Evolutionary conservation across 2,888 invertebrate species (phyloP).

Genomic region (Scaptomyza parva): DNA sequence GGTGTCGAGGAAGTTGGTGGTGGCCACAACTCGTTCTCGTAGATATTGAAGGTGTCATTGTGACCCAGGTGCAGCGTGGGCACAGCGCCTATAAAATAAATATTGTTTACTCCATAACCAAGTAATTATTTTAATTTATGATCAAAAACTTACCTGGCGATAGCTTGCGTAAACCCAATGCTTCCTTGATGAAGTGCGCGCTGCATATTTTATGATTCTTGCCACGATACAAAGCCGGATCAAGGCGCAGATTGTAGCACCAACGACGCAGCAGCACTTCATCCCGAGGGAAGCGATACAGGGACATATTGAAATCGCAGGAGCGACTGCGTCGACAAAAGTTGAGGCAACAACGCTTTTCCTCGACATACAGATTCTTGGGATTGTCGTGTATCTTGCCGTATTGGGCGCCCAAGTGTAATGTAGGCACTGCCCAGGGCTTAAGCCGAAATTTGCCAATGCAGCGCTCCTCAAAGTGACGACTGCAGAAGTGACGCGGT

Average conservation of each 20-base stretch:
- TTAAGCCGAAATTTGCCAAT: slow-evolving; percentile 82
- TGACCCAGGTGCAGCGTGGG: slow-evolving; percentile 81
- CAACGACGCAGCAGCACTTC: slow-evolving; percentile 78
- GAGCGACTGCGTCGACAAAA: slow-evolving; percentile 81
- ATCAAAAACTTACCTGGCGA: slow-evolving; percentile 66
- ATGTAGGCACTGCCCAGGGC: slow-evolving; percentile 82
- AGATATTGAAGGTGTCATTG: slow-evolving; percentile 81
- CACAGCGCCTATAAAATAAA: slow-evolving; percentile 70
- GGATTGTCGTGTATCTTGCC: slow-evolving; percentile 82
- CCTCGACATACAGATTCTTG: slow-evolving; percentile 78
- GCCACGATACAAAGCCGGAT: slow-evolving; percentile 79
- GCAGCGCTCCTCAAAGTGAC: slow-evolving; percentile 81
- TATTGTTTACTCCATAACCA: too few relatives aligned
- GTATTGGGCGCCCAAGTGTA: slow-evolving; percentile 80
- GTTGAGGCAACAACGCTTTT: slow-evolving; percentile 81
- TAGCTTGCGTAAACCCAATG: slow-evolving; percentile 77
- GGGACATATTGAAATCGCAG: slow-evolving; percentile 80
- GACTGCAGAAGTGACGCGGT: slow-evolving; percentile 80
- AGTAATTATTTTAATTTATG: not conserved
- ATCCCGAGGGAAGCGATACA: slow-evolving; percentile 81
- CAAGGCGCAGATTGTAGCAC: slow-evolving; percentile 81
- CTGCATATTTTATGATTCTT: slow-evolving; percentile 83
- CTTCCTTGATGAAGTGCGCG: slow-evolving; percentile 82
- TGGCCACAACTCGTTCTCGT: slow-evolving; percentile 80
- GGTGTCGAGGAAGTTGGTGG: slow-evolving; percentile 69